Evolutionary conservation across 2,113 vertebrate genomes (phyloP), one percentile per base, ranked within the genome.

Genomic region (Deroptyus accipitrinus): DNA sequence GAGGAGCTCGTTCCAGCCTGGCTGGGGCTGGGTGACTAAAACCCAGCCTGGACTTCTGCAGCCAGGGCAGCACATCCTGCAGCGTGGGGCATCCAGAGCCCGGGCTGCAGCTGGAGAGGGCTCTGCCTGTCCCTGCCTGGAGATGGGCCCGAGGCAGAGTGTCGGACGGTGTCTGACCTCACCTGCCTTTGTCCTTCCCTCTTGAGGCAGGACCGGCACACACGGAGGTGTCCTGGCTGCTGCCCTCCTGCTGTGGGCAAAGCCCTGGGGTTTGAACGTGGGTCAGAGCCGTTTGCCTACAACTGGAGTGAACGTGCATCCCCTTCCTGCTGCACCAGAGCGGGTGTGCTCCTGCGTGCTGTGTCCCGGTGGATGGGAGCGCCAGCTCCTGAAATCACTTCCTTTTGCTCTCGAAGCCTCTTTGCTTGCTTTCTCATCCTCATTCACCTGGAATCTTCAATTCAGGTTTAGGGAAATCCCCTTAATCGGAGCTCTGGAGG

Each of bases 251-350:
- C 10, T 11, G 17, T 5, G 24, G 52, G 44, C 55, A 59, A 23
- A n/a, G 55, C 33, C 55, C 33, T 14, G 20, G 20, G 33, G 55
- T 59, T n/a, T 59, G 55, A 59, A n/a, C 20, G 4, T 59, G 55
- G 20, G 8, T 59, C 55, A 15, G 28, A 46, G 85, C 76, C 1
- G 13, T 25, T n/a, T 20, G 41, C 33, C 39, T 12, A 1, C 20
- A 31, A 3, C 48, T 2, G 37, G 42, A 23, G 55, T 2, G 14
- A 54, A 7, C 0, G 1, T 4, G 5, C 6, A 4, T 61, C 63
- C 51, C 20, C 10, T 7, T 68, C 25, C 16, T 5, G 25, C 6
- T 3, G 15, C 39, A 9, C 25, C 8, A 7, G 7, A 28, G 42
- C 18, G 4, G 22, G 8, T 49, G 44, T 17, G 52, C 67, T 13